Evolutionary conservation across 2,113 vertebrate species (phyloP), one percentile per base, ranked within the genome.

Genomic region (Arothron firmamentum): DNA sequence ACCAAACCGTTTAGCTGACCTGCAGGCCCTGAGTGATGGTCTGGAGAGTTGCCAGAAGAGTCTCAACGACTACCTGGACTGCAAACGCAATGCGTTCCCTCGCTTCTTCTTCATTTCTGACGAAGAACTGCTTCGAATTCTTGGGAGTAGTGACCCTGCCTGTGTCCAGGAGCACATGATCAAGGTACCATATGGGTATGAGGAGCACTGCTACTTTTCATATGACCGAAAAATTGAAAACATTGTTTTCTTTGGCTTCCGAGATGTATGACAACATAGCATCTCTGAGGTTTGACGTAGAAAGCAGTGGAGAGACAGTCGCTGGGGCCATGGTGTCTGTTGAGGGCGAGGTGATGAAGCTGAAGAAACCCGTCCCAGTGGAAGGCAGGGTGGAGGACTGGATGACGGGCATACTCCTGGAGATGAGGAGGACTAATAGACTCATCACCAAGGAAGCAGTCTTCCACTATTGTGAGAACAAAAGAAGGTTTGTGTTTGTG

Each of bases 91-190:
- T 0, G 93, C 93, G 19, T 99, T 98, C 77, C 96, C 97, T 0
- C 88, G 97, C 3, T 99, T 99, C 84, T 99, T 98, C 88, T 99
- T 99, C 82, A 95, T 99, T 63, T 99, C 97, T 0, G 96, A 99
- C 2, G 96, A 99, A 0, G 97, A 99, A 70, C 88, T 99, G 74
- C 95, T 99, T 58, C 98, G 95, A 84, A 96, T 99, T 66, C 88
- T 99, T 62, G 96, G 97, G 0, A 99, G 89, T 84, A 93, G 92
- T 18, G 92, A 92, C 54, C 94, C 93, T 0, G 61, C 90, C 11
- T 96, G 95, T 52, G 93, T 99, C 16, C 97, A 99, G 89, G 96
- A 99, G 65, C 96, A 99, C 81, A 93, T 99, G 88, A 98, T 98
- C 59, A 99, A 99, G 95, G 96, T 96, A 72, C 16, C 14, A 48